Evolutionary conservation across 2,888 invertebrate species (phyloP), one percentile per base, ranked within the genome.

Genomic region (Chaetoderma sp.): DNA sequence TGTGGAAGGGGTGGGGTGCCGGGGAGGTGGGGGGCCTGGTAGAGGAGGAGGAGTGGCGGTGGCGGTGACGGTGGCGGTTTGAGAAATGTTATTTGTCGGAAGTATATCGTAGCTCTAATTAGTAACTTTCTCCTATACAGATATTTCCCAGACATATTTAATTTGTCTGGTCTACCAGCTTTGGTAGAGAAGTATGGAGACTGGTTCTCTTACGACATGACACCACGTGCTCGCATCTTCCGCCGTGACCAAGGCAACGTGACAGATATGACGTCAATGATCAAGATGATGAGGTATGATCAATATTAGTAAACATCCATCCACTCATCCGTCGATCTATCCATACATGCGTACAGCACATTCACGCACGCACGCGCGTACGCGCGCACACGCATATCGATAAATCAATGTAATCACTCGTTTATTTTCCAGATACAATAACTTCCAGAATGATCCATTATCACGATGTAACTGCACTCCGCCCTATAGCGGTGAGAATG

Each of bases 401-500:
- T n/a, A 2, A 42, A 42, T 4, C 21, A 5, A 2, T 4, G 2
- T 4, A 21, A 42, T 42, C 21, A 4, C n/a, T 5, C 42, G 6
- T 42, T 2, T 42, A 5, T 30, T 13, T 74, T 70, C 28, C 74
- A 88, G 92, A 54, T 92, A 92, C 88, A 93, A 92, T 86, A 90
- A 93, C 86, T 93, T 86, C 88, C 87, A 87, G 65, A 87, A 91
- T 84, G 93, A 93, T 83, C 91, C 91, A 6, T 86, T 91, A 63
- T 87, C 92, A 32, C 87, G 87, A 71, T 93, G 93, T 87, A 88
- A 89, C 63, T 93, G 93, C 85, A 80, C 78, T 4, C 93, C 93
- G 4, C 92, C 92, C 0, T 92, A 91, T 88, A 91, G 90, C 82
- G 92, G 90, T 16, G 91, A 91, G 87, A 92, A 92, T 86, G 91